phyloP scores from a whole-genome alignment of 1,140 invertebrate genomes.

The Ditylenchus dipsaci region DNA sequence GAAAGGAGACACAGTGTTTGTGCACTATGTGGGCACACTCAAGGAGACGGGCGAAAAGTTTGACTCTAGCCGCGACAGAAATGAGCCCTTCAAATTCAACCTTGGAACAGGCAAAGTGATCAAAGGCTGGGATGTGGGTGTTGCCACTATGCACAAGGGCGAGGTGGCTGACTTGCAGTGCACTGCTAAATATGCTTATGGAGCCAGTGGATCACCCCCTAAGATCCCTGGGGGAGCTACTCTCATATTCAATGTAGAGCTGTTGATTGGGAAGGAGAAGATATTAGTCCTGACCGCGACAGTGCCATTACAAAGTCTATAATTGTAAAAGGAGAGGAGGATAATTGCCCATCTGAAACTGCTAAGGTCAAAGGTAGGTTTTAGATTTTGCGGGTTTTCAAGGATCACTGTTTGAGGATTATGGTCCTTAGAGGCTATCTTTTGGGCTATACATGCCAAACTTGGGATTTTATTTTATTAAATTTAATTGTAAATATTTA shows the following conservation, averaged over 20 bases:
- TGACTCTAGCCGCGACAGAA: constrained; percentile 80
- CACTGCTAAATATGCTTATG: constrained; percentile 85
- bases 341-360: constrained; percentile 72
- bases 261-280: constrained; percentile 59
- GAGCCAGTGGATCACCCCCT: constrained; percentile 74
- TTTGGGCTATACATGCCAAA: too few relatives aligned
- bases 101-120: constrained; percentile 69
- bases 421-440: too few relatives aligned
- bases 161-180: constrained; percentile 80
- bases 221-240: constrained; percentile 83
- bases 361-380: constrained; percentile 60
- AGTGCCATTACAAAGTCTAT: constrained; percentile 73
- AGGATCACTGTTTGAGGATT: too few relatives aligned
- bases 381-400: constrained; percentile 68
- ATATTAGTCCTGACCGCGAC: constrained; percentile 68
- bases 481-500: constrained; percentile 58
- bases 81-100: constrained; percentile 77
- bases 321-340: constrained; percentile 69
- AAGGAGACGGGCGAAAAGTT: constrained; percentile 79
- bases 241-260: constrained; percentile 74
- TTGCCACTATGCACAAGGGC: constrained; percentile 86
- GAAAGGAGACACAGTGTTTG: constrained; percentile 70
- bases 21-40: constrained; percentile 89
- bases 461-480: constrained; percentile 3
- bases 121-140: constrained; percentile 81